phyloP scores from a whole-genome alignment of 2,113 vertebrate genomes.

The Octodon degus region DNA sequence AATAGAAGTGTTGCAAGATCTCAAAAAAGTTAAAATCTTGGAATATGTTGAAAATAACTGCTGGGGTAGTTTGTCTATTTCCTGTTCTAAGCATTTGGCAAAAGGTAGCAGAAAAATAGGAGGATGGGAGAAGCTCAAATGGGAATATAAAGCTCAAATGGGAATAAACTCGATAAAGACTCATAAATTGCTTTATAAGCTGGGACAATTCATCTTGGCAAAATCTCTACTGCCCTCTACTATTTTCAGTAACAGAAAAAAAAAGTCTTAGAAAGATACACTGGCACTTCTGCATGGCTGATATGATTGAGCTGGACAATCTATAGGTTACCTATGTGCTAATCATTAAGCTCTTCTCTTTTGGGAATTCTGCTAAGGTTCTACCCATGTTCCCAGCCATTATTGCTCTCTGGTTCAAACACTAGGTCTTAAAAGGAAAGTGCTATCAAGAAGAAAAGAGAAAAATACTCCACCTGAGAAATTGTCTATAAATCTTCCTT shows the following conservation, averaged over 20 bases:
- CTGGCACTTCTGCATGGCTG: not conserved
- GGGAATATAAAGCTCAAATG: not conserved
- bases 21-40: slow-evolving; percentile 41
- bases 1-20: not conserved
- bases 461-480: not conserved
- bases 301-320: not conserved
- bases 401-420: not conserved
- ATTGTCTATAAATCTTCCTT: not conserved
- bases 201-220: not conserved
- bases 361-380: not conserved
- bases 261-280: not conserved
- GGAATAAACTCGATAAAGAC: not conserved
- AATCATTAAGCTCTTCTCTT: not conserved
- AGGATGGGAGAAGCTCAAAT: not conserved
- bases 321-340: not conserved
- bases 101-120: not conserved
- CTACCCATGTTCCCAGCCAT: not conserved
- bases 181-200: not conserved
- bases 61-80: slow-evolving; percentile 70
- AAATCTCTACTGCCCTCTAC: not conserved
- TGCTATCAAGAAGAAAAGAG: not conserved
- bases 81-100: not conserved
- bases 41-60: slow-evolving; percentile 69
- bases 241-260: not conserved
- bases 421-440: not conserved